Conservation (phyloP, 2,797 vertebrate genomes). For the Serranus cabrilla region DNA sequence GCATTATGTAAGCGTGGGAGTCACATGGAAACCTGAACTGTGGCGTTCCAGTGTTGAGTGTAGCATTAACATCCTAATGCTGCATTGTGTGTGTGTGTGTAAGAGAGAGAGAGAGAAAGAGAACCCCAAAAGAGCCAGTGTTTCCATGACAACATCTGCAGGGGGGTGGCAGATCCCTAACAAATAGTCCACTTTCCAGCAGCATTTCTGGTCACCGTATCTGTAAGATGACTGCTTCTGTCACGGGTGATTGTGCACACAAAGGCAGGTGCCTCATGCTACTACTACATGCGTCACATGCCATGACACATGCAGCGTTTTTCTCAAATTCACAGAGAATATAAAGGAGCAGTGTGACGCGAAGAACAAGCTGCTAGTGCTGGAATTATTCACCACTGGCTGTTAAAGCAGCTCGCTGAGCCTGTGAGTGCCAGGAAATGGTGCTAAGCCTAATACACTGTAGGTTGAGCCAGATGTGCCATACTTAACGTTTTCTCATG, state of each 20-base stretch:
- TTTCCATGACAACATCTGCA: conserved; percentile 89
- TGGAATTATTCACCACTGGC: conserved; percentile 37
- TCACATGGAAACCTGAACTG: conserved; percentile 73
- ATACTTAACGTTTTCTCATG: conserved; percentile 10
- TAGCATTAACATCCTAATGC: conserved; percentile 76
- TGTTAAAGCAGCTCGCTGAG: conserved; percentile 33
- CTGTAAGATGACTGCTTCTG: conserved; percentile 41
- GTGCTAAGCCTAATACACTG: conserved; percentile 37
- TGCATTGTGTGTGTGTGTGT: conserved; percentile 54
- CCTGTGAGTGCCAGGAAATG: conserved; percentile 33
- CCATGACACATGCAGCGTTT: conserved; percentile 31
- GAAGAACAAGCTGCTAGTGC: conserved; percentile 30
- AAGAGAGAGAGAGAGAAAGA: conserved; percentile 53
- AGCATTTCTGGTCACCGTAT: conserved; percentile 61
- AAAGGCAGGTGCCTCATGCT: conserved; percentile 34
- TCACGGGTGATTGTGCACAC: conserved; percentile 27
- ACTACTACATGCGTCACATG: conserved; percentile 25
- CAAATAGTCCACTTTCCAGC: conserved; percentile 69
- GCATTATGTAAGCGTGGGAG: conserved; percentile 73
- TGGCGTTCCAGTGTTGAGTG: conserved; percentile 62
- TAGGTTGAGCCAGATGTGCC: conserved; percentile 47
- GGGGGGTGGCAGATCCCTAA: conserved; percentile 82
- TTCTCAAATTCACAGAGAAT: conserved; percentile 34
- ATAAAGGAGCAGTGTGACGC: conserved; percentile 23
- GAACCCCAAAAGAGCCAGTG: conserved; percentile 76